A percentile compares a stretch with the other conserved stretches of the same genome.
Evolutionary conservation across 2,113 vertebrate genomes (phyloP).

Genomic region (Vidua macroura): DNA sequence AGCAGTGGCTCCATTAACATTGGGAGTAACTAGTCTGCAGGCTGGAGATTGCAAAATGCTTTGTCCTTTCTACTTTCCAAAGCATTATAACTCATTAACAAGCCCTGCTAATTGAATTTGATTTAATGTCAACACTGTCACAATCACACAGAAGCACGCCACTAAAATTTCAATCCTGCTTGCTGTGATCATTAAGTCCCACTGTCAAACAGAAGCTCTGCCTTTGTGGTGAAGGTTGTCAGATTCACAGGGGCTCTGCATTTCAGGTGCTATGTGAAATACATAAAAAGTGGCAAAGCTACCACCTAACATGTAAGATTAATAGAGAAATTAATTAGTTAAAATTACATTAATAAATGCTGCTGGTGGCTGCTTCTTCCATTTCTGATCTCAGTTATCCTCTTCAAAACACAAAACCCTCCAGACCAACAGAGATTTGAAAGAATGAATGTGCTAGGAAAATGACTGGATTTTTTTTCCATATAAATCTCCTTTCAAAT

Average conservation of each 20-base stretch:
- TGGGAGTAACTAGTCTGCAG: slow-evolving; percentile 22
- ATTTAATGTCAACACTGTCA: slow-evolving; percentile 75
- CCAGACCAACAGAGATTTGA: not conserved
- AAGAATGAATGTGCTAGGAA: not conserved
- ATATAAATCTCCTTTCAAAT: not conserved
- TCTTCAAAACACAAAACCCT: slow-evolving; percentile 24
- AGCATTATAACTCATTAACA: slow-evolving; percentile 73
- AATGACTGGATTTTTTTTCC: not conserved
- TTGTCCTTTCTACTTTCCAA: slow-evolving; percentile 67
- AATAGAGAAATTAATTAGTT: slow-evolving; percentile 39
- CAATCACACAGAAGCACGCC: slow-evolving; percentile 59
- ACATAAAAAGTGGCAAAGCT: slow-evolving; percentile 7
- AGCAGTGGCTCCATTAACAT: slow-evolving; percentile 17
- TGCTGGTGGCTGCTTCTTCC: not conserved
- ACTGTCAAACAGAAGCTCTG: slow-evolving; percentile 61
- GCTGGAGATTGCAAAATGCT: slow-evolving; percentile 46
- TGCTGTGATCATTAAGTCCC: slow-evolving; percentile 67
- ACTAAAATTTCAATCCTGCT: slow-evolving; percentile 64
- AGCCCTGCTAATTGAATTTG: slow-evolving; percentile 79
- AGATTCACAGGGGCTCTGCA: slow-evolving; percentile 23
- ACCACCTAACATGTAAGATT: slow-evolving; percentile 8
- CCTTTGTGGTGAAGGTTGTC: slow-evolving; percentile 65
- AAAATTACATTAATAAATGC: not conserved
- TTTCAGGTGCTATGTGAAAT: slow-evolving; percentile 15
- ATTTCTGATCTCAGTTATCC: not conserved